phyloP scores from a whole-genome alignment of 2,888 invertebrate genomes.

The Hydrotaea diabolus region DNA sequence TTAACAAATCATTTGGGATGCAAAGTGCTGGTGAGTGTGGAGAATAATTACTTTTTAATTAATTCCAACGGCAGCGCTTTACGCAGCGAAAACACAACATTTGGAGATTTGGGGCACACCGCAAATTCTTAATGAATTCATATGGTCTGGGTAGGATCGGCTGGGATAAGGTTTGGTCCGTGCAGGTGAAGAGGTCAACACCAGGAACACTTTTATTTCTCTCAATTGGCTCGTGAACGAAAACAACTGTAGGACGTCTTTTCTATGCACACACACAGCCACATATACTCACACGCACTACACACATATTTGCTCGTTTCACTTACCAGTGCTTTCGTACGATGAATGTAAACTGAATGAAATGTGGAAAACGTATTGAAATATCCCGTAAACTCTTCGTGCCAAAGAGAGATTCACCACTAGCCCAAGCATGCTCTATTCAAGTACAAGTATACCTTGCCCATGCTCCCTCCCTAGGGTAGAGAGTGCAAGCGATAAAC shows the following conservation, averaged over 20 bases:
- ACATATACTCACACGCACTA: no score
- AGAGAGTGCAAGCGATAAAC: no score
- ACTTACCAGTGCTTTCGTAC: no score
- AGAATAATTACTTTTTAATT: slow-evolving; percentile 35
- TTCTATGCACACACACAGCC: background rate
- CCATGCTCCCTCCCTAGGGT: no score
- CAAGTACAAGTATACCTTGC: no score
- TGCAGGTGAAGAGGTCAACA: background rate
- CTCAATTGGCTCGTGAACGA: background rate
- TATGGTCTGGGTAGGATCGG: background rate
- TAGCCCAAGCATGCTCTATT: no score
- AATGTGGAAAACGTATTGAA: background rate
- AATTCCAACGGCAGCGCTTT: background rate
- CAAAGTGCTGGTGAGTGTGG: background rate
- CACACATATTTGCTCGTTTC: no score
- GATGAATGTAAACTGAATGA: no score
- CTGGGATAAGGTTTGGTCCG: background rate
- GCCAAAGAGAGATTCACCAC: no score
- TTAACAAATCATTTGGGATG: slow-evolving; percentile 16
- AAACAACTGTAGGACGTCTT: background rate
- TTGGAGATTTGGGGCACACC: no score
- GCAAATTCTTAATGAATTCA: background rate
- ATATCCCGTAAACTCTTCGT: no score
- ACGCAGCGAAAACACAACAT: background rate
- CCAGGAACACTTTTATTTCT: background rate